A percentile compares a stretch with the other conserved stretches of the same genome.
phyloP scores from a whole-genome alignment of 2,113 vertebrate species.

The Catagonus wagneri region DNA sequence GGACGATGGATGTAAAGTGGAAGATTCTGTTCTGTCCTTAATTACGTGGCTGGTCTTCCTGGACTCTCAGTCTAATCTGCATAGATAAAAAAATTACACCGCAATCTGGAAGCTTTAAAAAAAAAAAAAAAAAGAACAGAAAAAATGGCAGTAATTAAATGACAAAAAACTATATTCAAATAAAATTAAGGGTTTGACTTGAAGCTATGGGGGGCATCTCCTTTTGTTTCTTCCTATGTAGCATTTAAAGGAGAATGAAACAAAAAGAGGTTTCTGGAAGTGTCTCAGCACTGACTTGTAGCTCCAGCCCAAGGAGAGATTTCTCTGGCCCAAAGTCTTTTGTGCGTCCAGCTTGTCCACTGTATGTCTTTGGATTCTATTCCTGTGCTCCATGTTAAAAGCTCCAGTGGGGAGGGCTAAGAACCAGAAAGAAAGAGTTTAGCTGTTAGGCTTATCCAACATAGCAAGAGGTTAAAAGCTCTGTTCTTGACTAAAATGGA shows the following conservation, averaged over 20 bases:
- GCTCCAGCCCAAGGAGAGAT: neutral
- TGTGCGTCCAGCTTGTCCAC: rapidly evolving
- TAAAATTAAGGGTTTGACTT: conserved; percentile 87
- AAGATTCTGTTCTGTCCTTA: conserved; percentile 75
- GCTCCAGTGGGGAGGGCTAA: neutral
- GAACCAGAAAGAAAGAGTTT: neutral
- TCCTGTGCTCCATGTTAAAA: neutral
- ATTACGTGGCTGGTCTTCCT: conserved; percentile 82
- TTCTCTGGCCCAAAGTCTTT: neutral
- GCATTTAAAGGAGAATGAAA: conserved; percentile 80
- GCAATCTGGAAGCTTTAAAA: conserved; percentile 81
- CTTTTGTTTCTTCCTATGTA: conserved; percentile 73
- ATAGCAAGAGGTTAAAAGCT: neutral
- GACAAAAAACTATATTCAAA: conserved; percentile 85
- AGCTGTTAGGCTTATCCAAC: neutral
- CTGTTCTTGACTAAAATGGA: neutral
- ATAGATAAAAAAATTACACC: conserved; percentile 84
- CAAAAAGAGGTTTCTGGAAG: conserved; percentile 65
- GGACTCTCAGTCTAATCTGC: conserved; percentile 82
- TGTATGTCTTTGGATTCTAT: neutral
- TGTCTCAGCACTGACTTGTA: conserved; percentile 29
- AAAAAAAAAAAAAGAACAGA: conserved; percentile 64
- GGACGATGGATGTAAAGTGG: conserved; percentile 8
- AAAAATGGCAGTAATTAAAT: conserved; percentile 86
- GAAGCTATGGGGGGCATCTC: conserved; percentile 82